These are phyloP conservation scores for Drosophila borealis DNA, from an alignment of 2,888 invertebrate species.

Conservation along the genomic window DNA sequence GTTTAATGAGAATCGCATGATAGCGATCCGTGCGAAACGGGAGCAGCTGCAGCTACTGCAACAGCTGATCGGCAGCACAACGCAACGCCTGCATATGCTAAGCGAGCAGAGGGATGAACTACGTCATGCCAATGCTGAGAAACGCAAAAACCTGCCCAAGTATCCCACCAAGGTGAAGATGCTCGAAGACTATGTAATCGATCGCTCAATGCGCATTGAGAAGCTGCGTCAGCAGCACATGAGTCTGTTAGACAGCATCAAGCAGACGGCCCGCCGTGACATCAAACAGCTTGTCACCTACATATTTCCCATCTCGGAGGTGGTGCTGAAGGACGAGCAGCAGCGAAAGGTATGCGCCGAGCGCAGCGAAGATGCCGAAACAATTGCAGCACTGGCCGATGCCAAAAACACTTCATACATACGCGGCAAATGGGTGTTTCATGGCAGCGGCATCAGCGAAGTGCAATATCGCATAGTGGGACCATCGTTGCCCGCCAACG, in stretches of 20 bases:
- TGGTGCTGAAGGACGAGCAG: constrained; percentile 82
- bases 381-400: constrained; percentile 88
- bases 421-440: constrained; percentile 90
- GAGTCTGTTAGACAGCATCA: constrained; percentile 86
- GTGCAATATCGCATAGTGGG: constrained; percentile 91
- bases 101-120: constrained; percentile 85
- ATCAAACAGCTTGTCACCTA: constrained; percentile 88
- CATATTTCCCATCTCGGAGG: constrained; percentile 88
- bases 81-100: constrained; percentile 80
- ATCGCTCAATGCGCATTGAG: constrained; percentile 86
- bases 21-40: constrained; percentile 87
- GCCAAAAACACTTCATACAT: constrained; percentile 92
- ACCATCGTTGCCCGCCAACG: constrained; percentile 93
- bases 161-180: constrained; percentile 88
- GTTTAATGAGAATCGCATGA: constrained; percentile 85
- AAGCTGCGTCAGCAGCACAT: constrained; percentile 86
- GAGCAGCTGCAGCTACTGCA: constrained; percentile 87
- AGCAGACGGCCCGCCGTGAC: constrained; percentile 86
- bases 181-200: constrained; percentile 86
- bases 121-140: constrained; percentile 83
- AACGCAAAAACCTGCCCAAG: constrained; percentile 86
- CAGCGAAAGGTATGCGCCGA: constrained; percentile 58
- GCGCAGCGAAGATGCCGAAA: constrained; percentile 82
- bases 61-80: constrained; percentile 85
- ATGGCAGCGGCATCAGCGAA: constrained; percentile 88